Base-by-base conservation (phyloP, 64 coral and sea anemone genomes). In the Stichodactyla helianthus region DNA sequence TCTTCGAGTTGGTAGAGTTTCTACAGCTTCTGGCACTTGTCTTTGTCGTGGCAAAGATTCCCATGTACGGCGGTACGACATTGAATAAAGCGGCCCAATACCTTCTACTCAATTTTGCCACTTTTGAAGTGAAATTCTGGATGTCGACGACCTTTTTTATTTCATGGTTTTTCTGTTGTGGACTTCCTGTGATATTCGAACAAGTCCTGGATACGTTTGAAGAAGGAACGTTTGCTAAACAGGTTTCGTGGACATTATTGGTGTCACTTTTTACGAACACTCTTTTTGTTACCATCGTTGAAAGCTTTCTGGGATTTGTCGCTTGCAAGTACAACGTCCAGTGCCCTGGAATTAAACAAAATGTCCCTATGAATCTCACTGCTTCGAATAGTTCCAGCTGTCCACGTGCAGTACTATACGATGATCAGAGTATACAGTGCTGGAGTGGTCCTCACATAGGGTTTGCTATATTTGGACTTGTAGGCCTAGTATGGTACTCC, bases 161-260 rank as follows among this genome's bases (percentile, higher is more conserved):
- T 61, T 28, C 90, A 7, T 99, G 97, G 97, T 99, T 99, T 82
- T 90, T 99, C 83, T 87, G 85, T 79, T 92, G 91, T 70, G 97
- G 97, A 64, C 90, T 92, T 17, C 97, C 97, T 16, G 93, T 99
- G 10, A 99, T 99, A n/a, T 84, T 99, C 53, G 97, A 99, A 80
- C 91, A 90, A 55, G 90, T 99, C 17, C 86, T 99, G 51, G 87
- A 93, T 20, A 83, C 79, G 85, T 86, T 95, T 52, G 78, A 87
- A 25, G 35, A 88, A 56, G 97, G 93, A 83, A 88, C 90, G 14
- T 99, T 93, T 86, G 97, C 97, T 10, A 88, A 92, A 58, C 91
- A 99, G 55, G 77, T 90, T 18, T 93, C 93, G n/a, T 99, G 97
- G 97, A 93, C 90, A 54, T 44, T 99, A 10, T 86, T 93, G 14